Percentiles rank a stretch among this genome's conserved stretches.
Evolutionary conservation across 2,888 invertebrate species (phyloP).

Genomic region (Andrena haemorrhoa): DNA sequence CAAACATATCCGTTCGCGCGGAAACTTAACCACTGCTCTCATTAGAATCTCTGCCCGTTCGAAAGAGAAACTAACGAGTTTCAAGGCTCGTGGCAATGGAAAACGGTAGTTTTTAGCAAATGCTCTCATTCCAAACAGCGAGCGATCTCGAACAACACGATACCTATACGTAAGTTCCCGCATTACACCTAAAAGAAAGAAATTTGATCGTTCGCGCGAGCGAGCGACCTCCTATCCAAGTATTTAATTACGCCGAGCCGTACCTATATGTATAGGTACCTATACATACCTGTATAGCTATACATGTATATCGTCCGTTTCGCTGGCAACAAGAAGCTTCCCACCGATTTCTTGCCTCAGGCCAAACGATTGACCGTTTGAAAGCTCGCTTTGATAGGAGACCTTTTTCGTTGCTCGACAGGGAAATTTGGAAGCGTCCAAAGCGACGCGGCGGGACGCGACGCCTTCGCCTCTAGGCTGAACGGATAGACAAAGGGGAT

Average conservation of each 20-base stretch:
- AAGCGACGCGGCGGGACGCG: slow-evolving; percentile 15
- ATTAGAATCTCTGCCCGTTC: background rate
- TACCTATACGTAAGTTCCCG: background rate
- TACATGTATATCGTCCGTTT: slow-evolving; percentile 47
- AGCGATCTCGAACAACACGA: background rate
- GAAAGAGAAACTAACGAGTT: background rate
- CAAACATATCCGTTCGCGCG: background rate
- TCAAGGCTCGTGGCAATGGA: background rate
- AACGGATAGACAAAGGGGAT: slow-evolving; percentile 23
- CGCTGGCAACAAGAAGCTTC: slow-evolving; percentile 14
- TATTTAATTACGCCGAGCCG: too few species aligned
- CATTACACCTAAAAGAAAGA: too few species aligned
- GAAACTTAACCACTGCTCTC: slow-evolving; percentile 30
- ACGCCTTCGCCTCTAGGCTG: slow-evolving; percentile 7
- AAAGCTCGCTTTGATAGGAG: slow-evolving; percentile 9
- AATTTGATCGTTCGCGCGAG: too few species aligned
- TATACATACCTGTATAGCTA: too few species aligned
- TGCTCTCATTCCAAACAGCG: background rate
- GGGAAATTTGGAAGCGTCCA: slow-evolving; percentile 1
- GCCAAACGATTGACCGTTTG: slow-evolving; percentile 49
- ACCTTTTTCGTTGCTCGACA: background rate
- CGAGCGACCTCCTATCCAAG: too few species aligned
- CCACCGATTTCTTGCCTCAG: slow-evolving; percentile 14
- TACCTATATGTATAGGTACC: too few species aligned
- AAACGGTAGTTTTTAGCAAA: background rate